These are phyloP conservation scores for Tetragnatha montana DNA, from an alignment of 2,888 invertebrate species.

Conservation along the genomic window DNA sequence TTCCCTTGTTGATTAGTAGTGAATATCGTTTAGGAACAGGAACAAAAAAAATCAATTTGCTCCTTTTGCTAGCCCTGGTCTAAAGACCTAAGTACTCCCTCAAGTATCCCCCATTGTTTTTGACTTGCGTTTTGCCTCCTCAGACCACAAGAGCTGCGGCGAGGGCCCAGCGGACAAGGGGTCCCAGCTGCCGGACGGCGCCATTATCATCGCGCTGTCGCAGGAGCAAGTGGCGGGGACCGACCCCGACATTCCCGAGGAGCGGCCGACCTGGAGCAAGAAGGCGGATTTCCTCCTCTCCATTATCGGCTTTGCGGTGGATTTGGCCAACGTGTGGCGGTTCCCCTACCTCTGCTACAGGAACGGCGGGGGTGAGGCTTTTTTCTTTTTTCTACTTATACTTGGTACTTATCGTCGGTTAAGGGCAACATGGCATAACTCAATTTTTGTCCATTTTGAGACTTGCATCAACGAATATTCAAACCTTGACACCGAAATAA, in stretches of 20 bases:
- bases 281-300: slow-evolving; percentile 71
- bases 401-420: too few relatives aligned
- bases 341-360: slow-evolving; percentile 77
- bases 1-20: too few relatives aligned
- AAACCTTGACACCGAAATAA: too few relatives aligned
- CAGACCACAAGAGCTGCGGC: slow-evolving; percentile 64
- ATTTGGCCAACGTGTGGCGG: slow-evolving; percentile 77
- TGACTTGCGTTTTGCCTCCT: not conserved
- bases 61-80: too few relatives aligned
- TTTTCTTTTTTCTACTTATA: too few relatives aligned
- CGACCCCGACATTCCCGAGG: slow-evolving; percentile 48
- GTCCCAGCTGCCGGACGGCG: slow-evolving; percentile 64
- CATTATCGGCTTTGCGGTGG: slow-evolving; percentile 76
- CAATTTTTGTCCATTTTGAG: too few relatives aligned
- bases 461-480: too few relatives aligned
- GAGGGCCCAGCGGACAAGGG: slow-evolving; percentile 48
- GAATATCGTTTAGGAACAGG: too few relatives aligned
- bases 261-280: slow-evolving; percentile 70
- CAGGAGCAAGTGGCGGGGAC: slow-evolving; percentile 48
- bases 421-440: too few relatives aligned
- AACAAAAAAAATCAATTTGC: too few relatives aligned
- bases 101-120: too few relatives aligned
- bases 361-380: slow-evolving; percentile 76
- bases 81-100: too few relatives aligned
- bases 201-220: slow-evolving; percentile 63